Evolutionary conservation across 2,888 invertebrate species (phyloP), one percentile per base, ranked within the genome.

Genomic region (Perithous albicinctus): DNA sequence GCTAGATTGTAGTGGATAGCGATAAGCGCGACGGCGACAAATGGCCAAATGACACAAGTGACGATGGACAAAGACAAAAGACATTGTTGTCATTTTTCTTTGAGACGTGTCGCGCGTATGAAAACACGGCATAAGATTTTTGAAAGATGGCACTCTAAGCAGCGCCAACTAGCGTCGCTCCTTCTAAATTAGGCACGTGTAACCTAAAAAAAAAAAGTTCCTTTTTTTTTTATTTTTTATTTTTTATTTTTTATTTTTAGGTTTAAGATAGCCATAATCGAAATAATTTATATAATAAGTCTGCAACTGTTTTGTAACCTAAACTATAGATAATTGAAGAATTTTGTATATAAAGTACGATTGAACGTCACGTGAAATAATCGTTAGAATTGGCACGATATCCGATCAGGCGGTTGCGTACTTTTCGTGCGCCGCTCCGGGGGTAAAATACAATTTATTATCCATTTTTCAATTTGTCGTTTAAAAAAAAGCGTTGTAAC

Each of bases 171-270:
- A 10, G 26, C 12, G 51, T 54, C 18, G 59, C 7, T 32, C n/a
- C n/a, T 10, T 20, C 43, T 35, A 32, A 4, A 1, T 0, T 8
- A 5, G 8, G n/a, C 18, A 35, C 12, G 29, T 20, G 6, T 81
- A 81, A 74, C 77, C 81, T 78, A 48, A 69, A 74, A 74, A 59
- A 23, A 20, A 8, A 18, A n/a, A n/a, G n/a, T n/a, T 23, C 35
- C 15, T 29, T 35, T 75, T 54, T 61, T 69, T 61, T 46, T 46
- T 73, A 77, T 73, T 51, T 80, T 63, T 77, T n/a, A n/a, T n/a
- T n/a, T n/a, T 29, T 35, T 75, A 41, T 61, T 69, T 61, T 46
- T 46, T 73, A 77, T 73, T 51, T 80, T 63, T 77, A n/a, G 77
- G 56, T 18, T 64, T 46, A 56, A n/a, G 2, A 41, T 56, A 70